Evolutionary conservation across 2,888 invertebrate genomes (phyloP).

Genomic region (Euphydryas editha): DNA sequence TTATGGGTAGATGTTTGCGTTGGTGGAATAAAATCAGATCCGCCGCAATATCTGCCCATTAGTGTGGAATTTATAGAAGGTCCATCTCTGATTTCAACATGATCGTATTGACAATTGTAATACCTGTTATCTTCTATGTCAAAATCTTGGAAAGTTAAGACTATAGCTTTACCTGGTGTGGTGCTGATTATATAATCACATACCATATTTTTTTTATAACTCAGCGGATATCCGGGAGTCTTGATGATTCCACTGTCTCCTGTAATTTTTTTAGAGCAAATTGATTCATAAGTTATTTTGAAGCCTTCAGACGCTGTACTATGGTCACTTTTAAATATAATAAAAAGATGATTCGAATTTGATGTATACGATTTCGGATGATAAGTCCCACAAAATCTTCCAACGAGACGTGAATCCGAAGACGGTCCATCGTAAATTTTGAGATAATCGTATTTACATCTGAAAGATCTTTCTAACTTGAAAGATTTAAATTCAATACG

Average conservation of each 20-base stretch:
- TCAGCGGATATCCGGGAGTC: constrained; percentile 90
- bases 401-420: constrained; percentile 85
- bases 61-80: constrained; percentile 84
- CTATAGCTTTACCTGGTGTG: constrained; percentile 85
- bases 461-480: constrained; percentile 83
- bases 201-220: constrained; percentile 84
- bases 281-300: constrained; percentile 61
- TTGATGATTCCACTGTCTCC: constrained; percentile 85
- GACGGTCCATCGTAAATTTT: constrained; percentile 87
- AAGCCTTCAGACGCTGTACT: constrained; percentile 61
- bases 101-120: constrained; percentile 64
- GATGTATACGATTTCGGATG: constrained; percentile 85
- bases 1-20: constrained; percentile 88
- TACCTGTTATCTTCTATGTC: constrained; percentile 82
- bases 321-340: constrained; percentile 79
- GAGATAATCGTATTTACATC: constrained; percentile 85
- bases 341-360: constrained; percentile 80
- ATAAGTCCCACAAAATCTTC: constrained; percentile 88
- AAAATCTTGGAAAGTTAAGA: constrained; percentile 86
- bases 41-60: constrained; percentile 88
- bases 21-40: constrained; percentile 76
- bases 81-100: constrained; percentile 88
- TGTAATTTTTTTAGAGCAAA: constrained; percentile 74
- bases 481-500: constrained; percentile 86
- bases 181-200: constrained; percentile 89